Evolutionary conservation across 2,888 invertebrate genomes (phyloP).

Genomic region (Tupiocoris notatus): DNA sequence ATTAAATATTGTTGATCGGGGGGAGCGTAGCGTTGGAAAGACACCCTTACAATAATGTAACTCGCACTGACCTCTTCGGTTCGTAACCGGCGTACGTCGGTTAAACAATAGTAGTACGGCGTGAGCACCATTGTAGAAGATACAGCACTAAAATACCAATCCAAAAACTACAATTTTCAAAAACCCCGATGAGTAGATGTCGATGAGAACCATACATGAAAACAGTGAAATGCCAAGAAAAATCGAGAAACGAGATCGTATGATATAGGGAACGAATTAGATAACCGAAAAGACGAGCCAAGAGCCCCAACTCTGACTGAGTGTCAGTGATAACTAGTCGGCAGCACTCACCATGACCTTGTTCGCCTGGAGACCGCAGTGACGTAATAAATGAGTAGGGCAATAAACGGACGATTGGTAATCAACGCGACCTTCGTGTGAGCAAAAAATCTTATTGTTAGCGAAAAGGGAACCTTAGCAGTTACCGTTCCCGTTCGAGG

Average conservation of each 20-base stretch:
- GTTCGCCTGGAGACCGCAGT: conserved; percentile 5
- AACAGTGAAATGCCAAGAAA: neutral
- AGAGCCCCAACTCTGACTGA: conserved; percentile 2
- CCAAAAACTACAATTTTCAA: neutral
- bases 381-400: conserved; percentile 40
- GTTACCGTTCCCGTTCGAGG: too few relatives aligned
- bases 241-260: neutral
- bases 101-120: conserved; percentile 27
- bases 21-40: too few relatives aligned
- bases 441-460: too few relatives aligned
- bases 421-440: neutral
- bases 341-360: conserved; percentile 25
- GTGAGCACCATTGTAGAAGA: conserved; percentile 21
- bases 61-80: neutral
- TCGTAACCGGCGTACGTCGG: conserved; percentile 2
- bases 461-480: too few relatives aligned
- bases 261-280: neutral
- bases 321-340: conserved; percentile 3
- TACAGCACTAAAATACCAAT: neutral
- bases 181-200: neutral
- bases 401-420: neutral
- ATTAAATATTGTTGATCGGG: too few relatives aligned
- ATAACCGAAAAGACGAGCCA: neutral
- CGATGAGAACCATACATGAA: neutral
- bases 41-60: too few relatives aligned